Evolutionary conservation across 2,888 invertebrate species (phyloP).

Genomic region (Oligia fasciuncula): DNA sequence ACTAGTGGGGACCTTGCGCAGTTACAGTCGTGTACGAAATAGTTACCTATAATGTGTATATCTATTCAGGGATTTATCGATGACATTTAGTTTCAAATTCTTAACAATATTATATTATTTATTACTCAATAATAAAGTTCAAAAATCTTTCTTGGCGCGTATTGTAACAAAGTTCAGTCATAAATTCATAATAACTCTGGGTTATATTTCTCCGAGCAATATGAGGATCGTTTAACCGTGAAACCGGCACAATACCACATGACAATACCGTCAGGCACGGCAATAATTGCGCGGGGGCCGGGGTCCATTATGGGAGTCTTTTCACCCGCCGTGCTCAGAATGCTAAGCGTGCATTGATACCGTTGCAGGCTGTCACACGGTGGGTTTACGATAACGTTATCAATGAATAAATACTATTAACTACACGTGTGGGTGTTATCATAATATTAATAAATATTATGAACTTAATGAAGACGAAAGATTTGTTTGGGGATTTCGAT

Average conservation of each 20-base stretch:
- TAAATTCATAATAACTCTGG: constrained; percentile 16
- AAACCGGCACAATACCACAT: constrained; percentile 5
- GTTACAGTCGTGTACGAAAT: too few relatives aligned
- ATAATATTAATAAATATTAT: constrained; percentile 16
- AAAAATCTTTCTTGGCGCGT: too few relatives aligned
- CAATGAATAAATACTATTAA: constrained; percentile 23
- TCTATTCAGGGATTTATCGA: too few relatives aligned
- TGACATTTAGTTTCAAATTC: too few relatives aligned
- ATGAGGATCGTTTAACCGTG: constrained; percentile 11
- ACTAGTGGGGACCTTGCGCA: too few relatives aligned
- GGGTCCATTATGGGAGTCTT: constrained; percentile 23
- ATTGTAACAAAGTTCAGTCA: constrained; percentile 2
- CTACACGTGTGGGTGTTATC: constrained; percentile 51
- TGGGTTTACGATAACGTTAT: constrained; percentile 33
- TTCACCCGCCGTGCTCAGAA: constrained; percentile 30
- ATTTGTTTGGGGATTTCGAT: constrained; percentile 20
- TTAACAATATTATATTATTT: too few relatives aligned
- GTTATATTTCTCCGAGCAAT: constrained; percentile 2
- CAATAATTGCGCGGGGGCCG: constrained; percentile 28
- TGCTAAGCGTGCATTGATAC: constrained; percentile 19
- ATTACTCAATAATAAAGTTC: too few relatives aligned
- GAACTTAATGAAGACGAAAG: background rate
- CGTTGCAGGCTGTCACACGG: constrained; percentile 18
- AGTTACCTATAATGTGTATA: too few relatives aligned
- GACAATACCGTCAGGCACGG: background rate